Evolutionary conservation across 2,797 vertebrate species (phyloP).

Genomic region (Gorsachius magnificus): DNA sequence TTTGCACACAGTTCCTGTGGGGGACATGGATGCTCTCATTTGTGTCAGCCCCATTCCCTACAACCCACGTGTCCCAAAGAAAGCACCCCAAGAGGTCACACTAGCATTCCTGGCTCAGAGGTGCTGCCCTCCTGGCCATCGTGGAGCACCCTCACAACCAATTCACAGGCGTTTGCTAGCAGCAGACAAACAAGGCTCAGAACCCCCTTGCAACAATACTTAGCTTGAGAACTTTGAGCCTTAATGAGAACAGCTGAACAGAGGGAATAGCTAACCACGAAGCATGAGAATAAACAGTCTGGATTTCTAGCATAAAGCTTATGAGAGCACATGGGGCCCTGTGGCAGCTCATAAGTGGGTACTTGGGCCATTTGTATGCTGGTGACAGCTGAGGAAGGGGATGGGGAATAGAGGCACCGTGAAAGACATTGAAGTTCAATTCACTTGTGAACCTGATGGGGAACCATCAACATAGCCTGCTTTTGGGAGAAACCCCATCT

Average conservation of each 20-base stretch:
- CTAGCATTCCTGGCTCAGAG: not conserved
- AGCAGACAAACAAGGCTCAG: not conserved
- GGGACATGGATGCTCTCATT: not conserved
- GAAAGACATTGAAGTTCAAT: not conserved
- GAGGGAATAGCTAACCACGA: not conserved
- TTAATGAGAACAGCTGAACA: not conserved
- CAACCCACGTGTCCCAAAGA: not conserved
- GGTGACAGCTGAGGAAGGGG: not conserved
- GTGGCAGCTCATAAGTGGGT: not conserved
- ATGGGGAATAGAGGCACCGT: not conserved
- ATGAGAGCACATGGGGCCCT: not conserved
- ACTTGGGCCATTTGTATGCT: not conserved
- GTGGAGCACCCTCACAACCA: not conserved
- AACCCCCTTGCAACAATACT: not conserved
- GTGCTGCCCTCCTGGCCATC: not conserved
- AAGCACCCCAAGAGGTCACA: not conserved
- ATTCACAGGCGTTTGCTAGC: not conserved
- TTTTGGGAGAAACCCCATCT: not conserved
- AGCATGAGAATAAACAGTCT: not conserved
- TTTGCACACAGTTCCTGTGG: not conserved
- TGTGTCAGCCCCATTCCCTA: too few species aligned
- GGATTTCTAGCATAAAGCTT: not conserved
- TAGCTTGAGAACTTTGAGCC: not conserved
- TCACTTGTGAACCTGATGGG: not conserved
- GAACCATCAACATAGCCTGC: accelerated